A percentile compares a stretch with the other conserved stretches of the same genome.
Conservation (phyloP, 2,113 vertebrate genomes). For the Cheirogaleus medius region DNA sequence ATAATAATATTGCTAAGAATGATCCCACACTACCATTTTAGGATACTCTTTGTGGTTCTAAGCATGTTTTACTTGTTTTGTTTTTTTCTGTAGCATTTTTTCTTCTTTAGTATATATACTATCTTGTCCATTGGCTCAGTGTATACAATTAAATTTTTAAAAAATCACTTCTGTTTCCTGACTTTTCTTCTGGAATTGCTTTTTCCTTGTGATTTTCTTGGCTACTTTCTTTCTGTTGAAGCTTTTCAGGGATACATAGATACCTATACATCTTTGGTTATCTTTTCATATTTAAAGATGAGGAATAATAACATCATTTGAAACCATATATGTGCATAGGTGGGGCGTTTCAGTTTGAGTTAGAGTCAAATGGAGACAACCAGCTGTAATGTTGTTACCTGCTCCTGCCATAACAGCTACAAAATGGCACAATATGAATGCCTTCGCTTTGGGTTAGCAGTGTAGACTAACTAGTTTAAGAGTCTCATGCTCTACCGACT, state of each 20-base stretch:
- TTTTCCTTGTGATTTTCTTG: neutral
- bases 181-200: neutral
- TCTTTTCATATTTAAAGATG: neutral
- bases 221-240: neutral
- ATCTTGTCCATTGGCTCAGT: neutral
- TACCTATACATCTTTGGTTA: neutral
- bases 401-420: neutral
- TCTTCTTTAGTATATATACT: neutral
- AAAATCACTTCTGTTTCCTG: neutral
- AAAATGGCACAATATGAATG: neutral
- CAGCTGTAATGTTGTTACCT: neutral
- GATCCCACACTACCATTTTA: neutral
- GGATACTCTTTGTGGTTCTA: neutral
- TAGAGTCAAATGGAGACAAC: neutral
- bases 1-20: neutral
- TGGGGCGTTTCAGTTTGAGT: neutral
- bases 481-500: constrained; percentile 81
- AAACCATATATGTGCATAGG: neutral
- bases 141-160: neutral
- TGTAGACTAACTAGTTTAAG: constrained; percentile 53
- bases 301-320: neutral
- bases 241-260: neutral
- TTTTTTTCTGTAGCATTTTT: neutral
- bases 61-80: neutral
- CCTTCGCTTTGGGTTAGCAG: neutral